A percentile compares a stretch with the other conserved stretches of the same genome.
These are phyloP conservation scores for Venustoraphidia nigricollis DNA, from an alignment of 2,888 invertebrate species.

Conservation along the genomic window DNA sequence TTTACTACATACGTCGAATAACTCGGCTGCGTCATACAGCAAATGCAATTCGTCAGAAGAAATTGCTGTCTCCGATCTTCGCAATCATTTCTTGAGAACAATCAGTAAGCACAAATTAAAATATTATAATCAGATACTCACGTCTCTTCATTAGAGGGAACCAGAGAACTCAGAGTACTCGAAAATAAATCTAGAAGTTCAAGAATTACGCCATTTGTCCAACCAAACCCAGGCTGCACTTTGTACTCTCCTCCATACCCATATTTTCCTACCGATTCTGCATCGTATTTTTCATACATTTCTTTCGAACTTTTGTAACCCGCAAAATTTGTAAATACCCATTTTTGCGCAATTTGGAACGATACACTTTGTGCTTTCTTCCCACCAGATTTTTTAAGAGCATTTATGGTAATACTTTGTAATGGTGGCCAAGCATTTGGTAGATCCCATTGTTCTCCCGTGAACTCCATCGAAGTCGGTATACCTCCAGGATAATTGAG, in stretches of 20 bases:
- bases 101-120: too few species aligned
- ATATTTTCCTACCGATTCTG: conserved; percentile 40
- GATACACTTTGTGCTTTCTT: conserved; percentile 40
- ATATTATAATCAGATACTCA: too few species aligned
- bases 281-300: conserved; percentile 65
- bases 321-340: conserved; percentile 46
- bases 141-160: too few species aligned
- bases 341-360: conserved; percentile 45
- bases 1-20: too few species aligned
- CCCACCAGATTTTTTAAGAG: conserved; percentile 41
- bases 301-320: too few species aligned
- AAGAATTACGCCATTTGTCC: conserved; percentile 47
- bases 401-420: conserved; percentile 56
- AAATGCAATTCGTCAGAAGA: too few species aligned
- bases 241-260: conserved; percentile 70
- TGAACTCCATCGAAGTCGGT: conserved; percentile 46
- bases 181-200: not conserved
- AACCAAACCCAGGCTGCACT: conserved; percentile 63
- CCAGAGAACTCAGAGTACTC: too few species aligned
- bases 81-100: too few species aligned
- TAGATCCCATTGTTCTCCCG: conserved; percentile 66
- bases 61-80: too few species aligned
- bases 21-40: too few species aligned
- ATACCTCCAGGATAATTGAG: conserved; percentile 48
- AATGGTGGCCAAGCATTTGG: conserved; percentile 80